Evolutionary conservation across 2,113 vertebrate genomes (phyloP).

Genomic region (Marcusenius ussheri): DNA sequence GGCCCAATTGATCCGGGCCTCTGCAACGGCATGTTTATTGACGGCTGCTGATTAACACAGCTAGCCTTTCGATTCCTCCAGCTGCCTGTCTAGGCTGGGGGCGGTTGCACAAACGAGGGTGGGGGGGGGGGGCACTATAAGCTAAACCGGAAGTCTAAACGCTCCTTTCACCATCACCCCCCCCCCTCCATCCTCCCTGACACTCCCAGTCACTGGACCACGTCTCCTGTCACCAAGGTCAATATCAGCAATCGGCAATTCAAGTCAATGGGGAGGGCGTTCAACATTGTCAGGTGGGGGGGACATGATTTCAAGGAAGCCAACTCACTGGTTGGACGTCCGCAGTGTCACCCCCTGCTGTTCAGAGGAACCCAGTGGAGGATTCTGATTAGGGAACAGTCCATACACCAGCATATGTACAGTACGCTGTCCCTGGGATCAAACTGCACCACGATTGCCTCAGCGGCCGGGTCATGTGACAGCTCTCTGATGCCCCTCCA

Average conservation of each 20-base stretch:
- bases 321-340: neutral
- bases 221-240: slow-evolving; percentile 57
- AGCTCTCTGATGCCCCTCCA: neutral
- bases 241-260: slow-evolving; percentile 59
- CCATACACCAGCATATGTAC: neutral
- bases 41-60: slow-evolving; percentile 33
- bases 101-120: slow-evolving; percentile 8
- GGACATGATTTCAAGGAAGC: slow-evolving; percentile 43
- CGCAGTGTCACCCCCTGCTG: neutral
- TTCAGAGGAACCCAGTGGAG: neutral
- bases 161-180: slow-evolving; percentile 32
- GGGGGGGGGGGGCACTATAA: slow-evolving; percentile 7
- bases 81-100: slow-evolving; percentile 3
- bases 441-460: neutral
- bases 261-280: slow-evolving; percentile 53
- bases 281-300: slow-evolving; percentile 52
- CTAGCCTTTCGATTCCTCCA: slow-evolving; percentile 24
- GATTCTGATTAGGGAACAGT: neutral
- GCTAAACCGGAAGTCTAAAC: slow-evolving; percentile 30
- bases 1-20: slow-evolving; percentile 40
- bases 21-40: slow-evolving; percentile 40
- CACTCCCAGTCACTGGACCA: slow-evolving; percentile 11
- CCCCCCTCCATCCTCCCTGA: slow-evolving; percentile 41
- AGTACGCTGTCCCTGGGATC: neutral
- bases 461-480: neutral